Conservation (phyloP, 2,888 invertebrate genomes). For the Synanthedon andrenaeformis region DNA sequence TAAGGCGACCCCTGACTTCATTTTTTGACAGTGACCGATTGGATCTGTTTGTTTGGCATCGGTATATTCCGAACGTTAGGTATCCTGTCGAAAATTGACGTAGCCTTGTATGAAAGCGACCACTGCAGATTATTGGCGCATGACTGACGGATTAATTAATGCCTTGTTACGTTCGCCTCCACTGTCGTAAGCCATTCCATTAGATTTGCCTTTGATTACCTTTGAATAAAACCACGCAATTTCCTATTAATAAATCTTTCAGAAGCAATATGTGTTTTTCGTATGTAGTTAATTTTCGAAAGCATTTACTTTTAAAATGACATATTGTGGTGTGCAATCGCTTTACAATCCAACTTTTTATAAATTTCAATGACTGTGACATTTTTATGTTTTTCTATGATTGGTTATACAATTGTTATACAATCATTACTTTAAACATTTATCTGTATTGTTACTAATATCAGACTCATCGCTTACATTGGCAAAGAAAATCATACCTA, state of each 20-base stretch:
- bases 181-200: slow-evolving; percentile 6
- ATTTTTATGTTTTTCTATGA: too few relatives aligned
- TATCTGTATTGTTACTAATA: too few relatives aligned
- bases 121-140: slow-evolving; percentile 20
- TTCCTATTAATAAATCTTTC: neutral
- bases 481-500: too few relatives aligned
- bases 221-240: neutral
- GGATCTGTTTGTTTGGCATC: neutral
- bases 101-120: slow-evolving; percentile 25
- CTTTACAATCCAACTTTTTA: too few relatives aligned
- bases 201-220: neutral
- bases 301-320: too few relatives aligned
- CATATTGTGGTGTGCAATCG: too few relatives aligned
- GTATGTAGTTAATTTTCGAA: neutral
- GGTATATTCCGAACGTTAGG: neutral
- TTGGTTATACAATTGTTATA: too few relatives aligned
- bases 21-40: neutral
- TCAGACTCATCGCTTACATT: too few relatives aligned
- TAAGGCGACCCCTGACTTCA: too few relatives aligned
- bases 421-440: too few relatives aligned
- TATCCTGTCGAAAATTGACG: slow-evolving; percentile 19
- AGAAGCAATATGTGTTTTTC: neutral
- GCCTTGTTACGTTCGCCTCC: slow-evolving; percentile 23
- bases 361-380: too few relatives aligned
- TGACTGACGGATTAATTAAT: slow-evolving; percentile 44